Evolutionary conservation across 2,888 invertebrate species (phyloP), one percentile per base, ranked within the genome.

Genomic region (Leptinotarsa tumamoca): DNA sequence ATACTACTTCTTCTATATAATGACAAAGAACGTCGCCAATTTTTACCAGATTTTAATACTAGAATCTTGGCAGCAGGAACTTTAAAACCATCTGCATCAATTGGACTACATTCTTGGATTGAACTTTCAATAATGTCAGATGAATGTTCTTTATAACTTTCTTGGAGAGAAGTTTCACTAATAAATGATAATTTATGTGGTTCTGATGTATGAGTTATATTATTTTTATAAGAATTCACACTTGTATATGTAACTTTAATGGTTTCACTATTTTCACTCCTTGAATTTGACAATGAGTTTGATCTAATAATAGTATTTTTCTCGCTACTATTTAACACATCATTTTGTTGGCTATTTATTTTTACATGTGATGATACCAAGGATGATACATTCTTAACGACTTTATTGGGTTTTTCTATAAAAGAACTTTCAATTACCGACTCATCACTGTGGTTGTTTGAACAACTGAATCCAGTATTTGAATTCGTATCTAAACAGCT

Each of bases 11-110:
- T 80, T 56, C 78, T 91, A 82, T 91, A 90, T 77, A 91, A 90
- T 77, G 91, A 91, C 5, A 94, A 84, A 0, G 93, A 93, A 83
- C 93, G 90, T 68, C 92, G 91, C 93, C 93, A 94, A 84, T 91
- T 90, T 84, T 93, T 94, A 0, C 94, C 94, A 15, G 93, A 91
- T 80, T 91, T 91, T 3, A 94, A 85, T 15, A 90, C 87, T 80
- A 92, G 88, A 18, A 67, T 67, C 74, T 80, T 80, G 18, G 76
- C 14, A 21, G 3, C 68, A 13, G 78, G 74, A 21, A 72, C 71
- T 67, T 72, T 74, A 49, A 79, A 79, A n/a, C 54, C 21, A 68
- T 75, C 71, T 54, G 13, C 43, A 33, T 76, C 54, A n/a, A 61
- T 56, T 21, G 52, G 23, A 68, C 54, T 70, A 33, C 52, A 66